phyloP scores from a whole-genome alignment of 2,888 invertebrate species.

The Sepioteuthis lessoniana region DNA sequence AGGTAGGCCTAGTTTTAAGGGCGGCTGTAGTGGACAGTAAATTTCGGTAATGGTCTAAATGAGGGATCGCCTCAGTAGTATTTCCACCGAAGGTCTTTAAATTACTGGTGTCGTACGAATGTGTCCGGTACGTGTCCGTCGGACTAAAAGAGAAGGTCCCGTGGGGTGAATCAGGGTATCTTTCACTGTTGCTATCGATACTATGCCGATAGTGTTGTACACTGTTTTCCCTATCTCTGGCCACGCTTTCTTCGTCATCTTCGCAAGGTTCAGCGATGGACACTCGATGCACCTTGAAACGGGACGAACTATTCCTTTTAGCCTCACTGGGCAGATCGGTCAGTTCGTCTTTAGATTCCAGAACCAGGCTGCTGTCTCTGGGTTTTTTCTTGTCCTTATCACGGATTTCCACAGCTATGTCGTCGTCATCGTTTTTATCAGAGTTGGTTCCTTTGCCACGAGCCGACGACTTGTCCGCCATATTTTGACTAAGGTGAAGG shows the following conservation, averaged over 20 bases:
- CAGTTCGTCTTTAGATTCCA: conserved; percentile 44
- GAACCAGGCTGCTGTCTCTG: conserved; percentile 10
- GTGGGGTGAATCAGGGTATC: conserved; percentile 43
- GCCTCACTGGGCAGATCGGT: conserved; percentile 51
- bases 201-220: neutral
- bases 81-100: conserved; percentile 74
- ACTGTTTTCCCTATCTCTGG: neutral
- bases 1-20: conserved; percentile 72
- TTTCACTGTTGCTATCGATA: conserved; percentile 35
- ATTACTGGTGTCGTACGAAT: conserved; percentile 80
- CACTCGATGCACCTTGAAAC: conserved; percentile 69
- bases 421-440: neutral
- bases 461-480: conserved; percentile 23
- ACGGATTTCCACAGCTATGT: neutral
- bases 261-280: conserved; percentile 58
- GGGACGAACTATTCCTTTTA: conserved; percentile 59
- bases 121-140: conserved; percentile 47
- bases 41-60: conserved; percentile 85
- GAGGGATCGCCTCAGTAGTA: conserved; percentile 85
- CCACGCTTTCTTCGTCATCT: neutral
- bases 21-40: conserved; percentile 60
- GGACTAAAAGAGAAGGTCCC: conserved; percentile 46
- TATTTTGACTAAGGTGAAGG: neutral
- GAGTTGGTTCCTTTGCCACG: neutral
- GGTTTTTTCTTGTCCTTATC: neutral